Evolutionary conservation across 2,113 vertebrate genomes (phyloP).

Genomic region (Trachemys scripta): DNA sequence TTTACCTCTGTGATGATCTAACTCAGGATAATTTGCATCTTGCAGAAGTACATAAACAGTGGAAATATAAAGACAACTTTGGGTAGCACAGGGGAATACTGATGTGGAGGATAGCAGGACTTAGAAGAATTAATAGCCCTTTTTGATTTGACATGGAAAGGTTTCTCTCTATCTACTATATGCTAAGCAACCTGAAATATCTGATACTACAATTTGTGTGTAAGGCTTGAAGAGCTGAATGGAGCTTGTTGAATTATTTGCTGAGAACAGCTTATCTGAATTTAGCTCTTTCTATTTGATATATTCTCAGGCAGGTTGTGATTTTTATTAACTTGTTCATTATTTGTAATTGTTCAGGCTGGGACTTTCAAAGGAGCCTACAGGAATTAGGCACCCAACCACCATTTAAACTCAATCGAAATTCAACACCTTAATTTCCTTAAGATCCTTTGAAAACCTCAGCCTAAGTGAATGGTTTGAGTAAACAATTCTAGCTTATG

Average conservation of each 20-base stretch:
- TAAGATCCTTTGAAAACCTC: not conserved
- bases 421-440: not conserved
- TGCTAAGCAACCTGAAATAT: not conserved
- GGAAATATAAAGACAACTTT: not conserved
- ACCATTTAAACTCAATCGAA: not conserved
- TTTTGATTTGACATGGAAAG: not conserved
- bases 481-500: not conserved
- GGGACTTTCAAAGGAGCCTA: not conserved
- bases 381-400: not conserved
- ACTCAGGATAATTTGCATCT: not conserved
- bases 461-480: not conserved
- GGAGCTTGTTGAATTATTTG: not conserved
- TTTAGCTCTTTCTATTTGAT: not conserved
- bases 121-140: not conserved
- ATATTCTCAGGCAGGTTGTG: not conserved
- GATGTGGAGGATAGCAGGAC: not conserved
- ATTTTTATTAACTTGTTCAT: not conserved
- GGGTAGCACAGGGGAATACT: not conserved
- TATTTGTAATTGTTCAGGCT: rapidly evolving
- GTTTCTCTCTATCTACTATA: not conserved
- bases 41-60: constrained; percentile 36
- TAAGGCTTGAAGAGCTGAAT: not conserved
- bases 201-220: not conserved
- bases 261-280: not conserved
- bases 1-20: not conserved